A percentile compares a stretch with the other conserved stretches of the same genome.
Evolutionary conservation across 2,797 vertebrate genomes (phyloP).

Genomic region (Argya squamiceps): DNA sequence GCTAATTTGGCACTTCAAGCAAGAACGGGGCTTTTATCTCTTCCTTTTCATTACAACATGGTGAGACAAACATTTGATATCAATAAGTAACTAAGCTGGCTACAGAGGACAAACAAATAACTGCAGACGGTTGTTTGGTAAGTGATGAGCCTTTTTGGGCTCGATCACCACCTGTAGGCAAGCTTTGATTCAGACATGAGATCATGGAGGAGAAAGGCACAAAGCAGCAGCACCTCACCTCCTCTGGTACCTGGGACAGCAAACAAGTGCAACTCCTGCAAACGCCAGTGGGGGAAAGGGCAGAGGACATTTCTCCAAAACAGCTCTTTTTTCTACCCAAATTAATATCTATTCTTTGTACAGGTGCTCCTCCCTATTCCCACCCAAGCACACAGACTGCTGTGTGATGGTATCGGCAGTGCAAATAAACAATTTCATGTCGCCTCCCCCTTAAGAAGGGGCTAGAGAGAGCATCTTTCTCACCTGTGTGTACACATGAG

Average conservation of each 20-base stretch:
- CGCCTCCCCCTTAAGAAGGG: background rate
- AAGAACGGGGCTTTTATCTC: conserved; percentile 18
- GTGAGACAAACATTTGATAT: conserved; percentile 42
- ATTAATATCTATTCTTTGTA: background rate
- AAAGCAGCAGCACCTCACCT: background rate
- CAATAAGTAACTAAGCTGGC: conserved; percentile 44
- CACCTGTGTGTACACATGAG: background rate
- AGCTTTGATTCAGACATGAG: conserved; percentile 41
- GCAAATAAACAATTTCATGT: background rate
- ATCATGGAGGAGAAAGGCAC: background rate
- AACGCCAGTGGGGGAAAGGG: background rate
- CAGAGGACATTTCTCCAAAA: background rate
- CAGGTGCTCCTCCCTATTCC: background rate
- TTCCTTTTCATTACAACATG: conserved; percentile 30
- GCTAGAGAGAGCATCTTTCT: background rate
- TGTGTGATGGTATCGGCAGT: background rate
- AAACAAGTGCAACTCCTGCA: background rate
- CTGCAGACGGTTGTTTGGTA: conserved; percentile 29
- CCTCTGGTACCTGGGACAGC: background rate
- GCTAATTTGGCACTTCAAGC: conserved; percentile 53
- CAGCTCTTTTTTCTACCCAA: background rate
- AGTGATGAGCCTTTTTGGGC: conserved; percentile 34
- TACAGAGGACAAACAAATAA: conserved; percentile 47
- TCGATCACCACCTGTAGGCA: conserved; percentile 57
- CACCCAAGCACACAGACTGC: background rate